phyloP scores from a whole-genome alignment of 2,888 invertebrate species.

The Neocrepidodera transversa region DNA sequence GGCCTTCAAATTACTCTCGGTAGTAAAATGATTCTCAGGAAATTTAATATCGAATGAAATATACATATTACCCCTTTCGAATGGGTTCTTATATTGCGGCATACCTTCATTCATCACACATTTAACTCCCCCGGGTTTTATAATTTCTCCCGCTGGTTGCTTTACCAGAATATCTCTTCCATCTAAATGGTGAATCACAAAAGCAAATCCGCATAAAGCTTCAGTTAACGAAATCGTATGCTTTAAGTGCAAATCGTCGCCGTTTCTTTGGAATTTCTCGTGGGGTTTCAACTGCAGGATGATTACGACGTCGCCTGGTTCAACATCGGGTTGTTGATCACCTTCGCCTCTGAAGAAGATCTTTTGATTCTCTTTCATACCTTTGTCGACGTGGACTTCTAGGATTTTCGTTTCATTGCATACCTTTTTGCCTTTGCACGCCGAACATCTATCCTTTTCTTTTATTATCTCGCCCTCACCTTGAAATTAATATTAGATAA shows the following conservation, averaged over 20 bases:
- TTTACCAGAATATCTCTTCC: slow-evolving; percentile 82
- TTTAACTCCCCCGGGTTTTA: slow-evolving; percentile 82
- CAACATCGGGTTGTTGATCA: slow-evolving; percentile 86
- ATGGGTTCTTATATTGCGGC: slow-evolving; percentile 85
- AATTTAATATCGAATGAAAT: slow-evolving; percentile 87
- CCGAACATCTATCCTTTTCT: slow-evolving; percentile 83
- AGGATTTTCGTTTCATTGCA: slow-evolving; percentile 82
- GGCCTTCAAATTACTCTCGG: slow-evolving; percentile 69
- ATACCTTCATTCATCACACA: slow-evolving; percentile 87
- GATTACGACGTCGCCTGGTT: slow-evolving; percentile 89
- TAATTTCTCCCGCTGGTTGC: slow-evolving; percentile 80
- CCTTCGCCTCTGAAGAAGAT: slow-evolving; percentile 88
- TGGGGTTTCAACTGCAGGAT: slow-evolving; percentile 84
- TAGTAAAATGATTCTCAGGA: slow-evolving; percentile 81
- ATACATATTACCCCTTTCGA: slow-evolving; percentile 85
- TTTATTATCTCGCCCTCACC: slow-evolving; percentile 77
- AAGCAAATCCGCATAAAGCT: slow-evolving; percentile 88
- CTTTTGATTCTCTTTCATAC: slow-evolving; percentile 84
- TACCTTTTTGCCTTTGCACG: slow-evolving; percentile 85
- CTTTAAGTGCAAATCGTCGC: slow-evolving; percentile 76
- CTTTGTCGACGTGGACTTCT: slow-evolving; percentile 88
- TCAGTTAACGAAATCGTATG: slow-evolving; percentile 83
- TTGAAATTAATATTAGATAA: not conserved
- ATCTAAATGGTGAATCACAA: slow-evolving; percentile 88
- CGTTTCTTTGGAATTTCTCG: slow-evolving; percentile 78